These are phyloP conservation scores for Sitobion miscanthi DNA, from an alignment of 1,140 invertebrate genomes.

Conservation along the genomic window DNA sequence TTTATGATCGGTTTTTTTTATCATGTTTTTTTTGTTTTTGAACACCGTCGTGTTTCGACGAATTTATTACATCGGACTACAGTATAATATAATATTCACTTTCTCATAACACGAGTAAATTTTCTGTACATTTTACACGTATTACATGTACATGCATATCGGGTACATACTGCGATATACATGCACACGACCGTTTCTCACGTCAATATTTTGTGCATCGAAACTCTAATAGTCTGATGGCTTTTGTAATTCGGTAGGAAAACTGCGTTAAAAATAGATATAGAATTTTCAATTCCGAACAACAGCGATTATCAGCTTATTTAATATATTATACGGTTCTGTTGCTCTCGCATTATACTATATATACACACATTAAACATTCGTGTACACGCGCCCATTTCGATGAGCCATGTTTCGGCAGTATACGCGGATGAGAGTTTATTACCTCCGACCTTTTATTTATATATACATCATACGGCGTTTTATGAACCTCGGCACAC, in stretches of 20 bases:
- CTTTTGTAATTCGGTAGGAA: not conserved
- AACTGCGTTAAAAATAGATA: not conserved
- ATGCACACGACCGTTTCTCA: not conserved
- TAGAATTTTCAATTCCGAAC: not conserved
- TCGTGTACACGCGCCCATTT: not conserved
- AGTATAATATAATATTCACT: not conserved
- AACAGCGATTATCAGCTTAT: not conserved
- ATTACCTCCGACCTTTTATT: conserved; percentile 28
- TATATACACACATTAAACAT: not conserved
- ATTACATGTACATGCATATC: not conserved
- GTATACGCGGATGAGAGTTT: not conserved
- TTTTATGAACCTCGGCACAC: conserved; percentile 16
- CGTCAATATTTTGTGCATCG: not conserved
- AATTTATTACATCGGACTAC: not conserved
- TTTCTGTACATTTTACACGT: not conserved
- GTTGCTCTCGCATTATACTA: not conserved
- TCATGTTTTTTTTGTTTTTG: not conserved
- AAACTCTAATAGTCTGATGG: not conserved
- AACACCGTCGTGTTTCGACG: not conserved
- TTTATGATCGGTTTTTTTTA: not conserved
- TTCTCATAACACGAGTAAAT: not conserved
- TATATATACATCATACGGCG: not conserved
- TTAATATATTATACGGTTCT: not conserved
- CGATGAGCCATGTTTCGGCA: not conserved
- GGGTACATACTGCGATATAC: too few species aligned